phyloP scores from a whole-genome alignment of 2,888 invertebrate species.

The Hedychridium roseum region DNA sequence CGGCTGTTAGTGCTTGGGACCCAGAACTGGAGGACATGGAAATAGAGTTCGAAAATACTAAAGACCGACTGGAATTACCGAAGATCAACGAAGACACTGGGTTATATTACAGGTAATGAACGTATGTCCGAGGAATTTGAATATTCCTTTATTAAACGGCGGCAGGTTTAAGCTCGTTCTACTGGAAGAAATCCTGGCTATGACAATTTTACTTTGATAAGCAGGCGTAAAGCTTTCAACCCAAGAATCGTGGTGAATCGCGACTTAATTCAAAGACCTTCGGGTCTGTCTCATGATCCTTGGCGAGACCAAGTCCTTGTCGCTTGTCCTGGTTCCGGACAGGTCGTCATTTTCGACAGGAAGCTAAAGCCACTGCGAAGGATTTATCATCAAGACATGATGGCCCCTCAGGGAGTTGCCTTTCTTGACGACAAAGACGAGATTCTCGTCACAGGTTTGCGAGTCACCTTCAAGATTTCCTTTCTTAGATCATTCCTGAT shows the following conservation, averaged over 20 bases:
- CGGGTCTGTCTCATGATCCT: slow-evolving; percentile 73
- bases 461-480: slow-evolving; percentile 2
- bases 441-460: slow-evolving; percentile 69
- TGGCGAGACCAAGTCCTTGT: slow-evolving; percentile 71
- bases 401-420: slow-evolving; percentile 71
- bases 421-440: slow-evolving; percentile 69
- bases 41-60: slow-evolving; percentile 1
- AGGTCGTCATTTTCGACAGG: slow-evolving; percentile 66
- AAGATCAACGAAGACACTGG: slow-evolving; percentile 4
- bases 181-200: not conserved
- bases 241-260: slow-evolving; percentile 67
- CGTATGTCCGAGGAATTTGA: not conserved
- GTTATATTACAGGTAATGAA: slow-evolving; percentile 26
- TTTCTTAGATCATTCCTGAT: too few relatives aligned
- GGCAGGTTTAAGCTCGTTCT: not conserved
- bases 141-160: not conserved
- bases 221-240: slow-evolving; percentile 66
- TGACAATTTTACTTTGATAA: not conserved
- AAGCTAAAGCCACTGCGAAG: slow-evolving; percentile 67
- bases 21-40: slow-evolving; percentile 23
- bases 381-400: slow-evolving; percentile 68
- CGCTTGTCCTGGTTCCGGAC: slow-evolving; percentile 74
- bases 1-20: slow-evolving; percentile 33
- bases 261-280: slow-evolving; percentile 70
- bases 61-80: slow-evolving; percentile 5